phyloP scores from a whole-genome alignment of 2,888 invertebrate species.

The Masnerella sp. region DNA sequence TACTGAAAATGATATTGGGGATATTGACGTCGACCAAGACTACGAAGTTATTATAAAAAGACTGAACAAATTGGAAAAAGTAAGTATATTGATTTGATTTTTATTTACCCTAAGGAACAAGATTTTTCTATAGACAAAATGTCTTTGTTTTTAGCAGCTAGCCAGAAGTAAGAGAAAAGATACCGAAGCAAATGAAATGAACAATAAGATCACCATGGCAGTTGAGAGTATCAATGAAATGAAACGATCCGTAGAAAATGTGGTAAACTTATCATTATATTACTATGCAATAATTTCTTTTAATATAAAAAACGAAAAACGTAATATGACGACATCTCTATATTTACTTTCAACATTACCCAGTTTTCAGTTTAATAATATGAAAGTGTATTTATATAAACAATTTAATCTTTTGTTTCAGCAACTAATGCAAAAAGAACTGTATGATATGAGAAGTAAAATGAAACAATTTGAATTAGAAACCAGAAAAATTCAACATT shows the following conservation, averaged over 20 bases:
- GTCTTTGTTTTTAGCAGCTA: conserved; percentile 67
- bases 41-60: conserved; percentile 73
- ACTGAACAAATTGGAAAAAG: conserved; percentile 74
- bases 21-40: conserved; percentile 68
- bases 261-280: too few relatives aligned
- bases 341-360: too few relatives aligned
- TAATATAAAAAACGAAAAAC: too few relatives aligned
- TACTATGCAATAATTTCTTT: too few relatives aligned
- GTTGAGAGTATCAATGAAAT: conserved; percentile 73
- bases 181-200: conserved; percentile 70
- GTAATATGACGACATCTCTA: too few relatives aligned
- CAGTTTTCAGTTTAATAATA: too few relatives aligned
- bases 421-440: conserved; percentile 72
- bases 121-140: not conserved
- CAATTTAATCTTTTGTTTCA: too few relatives aligned
- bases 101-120: too few relatives aligned
- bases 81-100: conserved; percentile 62
- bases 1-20: conserved; percentile 73
- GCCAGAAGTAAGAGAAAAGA: conserved; percentile 71
- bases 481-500: conserved; percentile 71
- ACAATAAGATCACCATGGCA: conserved; percentile 69
- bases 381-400: too few relatives aligned
- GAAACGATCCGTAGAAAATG: conserved; percentile 71
- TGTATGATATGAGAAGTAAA: conserved; percentile 72
- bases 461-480: conserved; percentile 72